phyloP scores from a whole-genome alignment of 2,888 invertebrate genomes.

The Cartodere bifasciata region DNA sequence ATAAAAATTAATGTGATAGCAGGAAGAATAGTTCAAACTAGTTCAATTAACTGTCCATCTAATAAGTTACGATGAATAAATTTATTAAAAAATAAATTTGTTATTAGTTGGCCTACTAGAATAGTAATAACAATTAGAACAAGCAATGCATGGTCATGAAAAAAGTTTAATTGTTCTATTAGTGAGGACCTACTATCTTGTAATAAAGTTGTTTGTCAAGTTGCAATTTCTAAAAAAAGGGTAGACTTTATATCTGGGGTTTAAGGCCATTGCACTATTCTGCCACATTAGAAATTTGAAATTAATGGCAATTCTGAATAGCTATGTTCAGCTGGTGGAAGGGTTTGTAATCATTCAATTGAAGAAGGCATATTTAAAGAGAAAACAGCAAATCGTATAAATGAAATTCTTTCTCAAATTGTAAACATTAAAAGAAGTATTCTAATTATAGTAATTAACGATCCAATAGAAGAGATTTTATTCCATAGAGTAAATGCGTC shows the following conservation, averaged over 20 bases:
- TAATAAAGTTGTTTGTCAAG: constrained; percentile 43
- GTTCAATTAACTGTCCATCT: constrained; percentile 34
- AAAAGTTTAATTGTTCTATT: constrained; percentile 54
- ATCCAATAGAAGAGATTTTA: constrained; percentile 54
- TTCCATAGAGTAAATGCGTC: constrained; percentile 43
- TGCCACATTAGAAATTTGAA: constrained; percentile 50
- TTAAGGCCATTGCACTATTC: constrained; percentile 52
- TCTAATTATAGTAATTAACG: constrained; percentile 46
- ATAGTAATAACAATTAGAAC: constrained; percentile 48
- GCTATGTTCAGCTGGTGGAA: constrained; percentile 44
- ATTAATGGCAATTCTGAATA: constrained; percentile 46
- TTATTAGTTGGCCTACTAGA: constrained; percentile 45
- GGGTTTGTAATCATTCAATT: constrained; percentile 47
- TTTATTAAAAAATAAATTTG: constrained; percentile 43
- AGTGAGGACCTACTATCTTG: constrained; percentile 45
- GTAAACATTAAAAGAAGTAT: constrained; percentile 47
- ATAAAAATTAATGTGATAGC: constrained; percentile 49
- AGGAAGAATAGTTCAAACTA: constrained; percentile 38
- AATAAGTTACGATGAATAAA: constrained; percentile 44
- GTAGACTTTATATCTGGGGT: constrained; percentile 49
- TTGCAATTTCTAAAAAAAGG: constrained; percentile 50
- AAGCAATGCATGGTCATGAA: constrained; percentile 45
- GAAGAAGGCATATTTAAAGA: constrained; percentile 40
- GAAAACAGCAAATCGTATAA: constrained; percentile 40
- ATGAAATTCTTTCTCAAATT: constrained; percentile 47